Evolutionary conservation across 1,140 invertebrate genomes (phyloP).

Genomic region (Pseudomyrmex dendroicus): DNA sequence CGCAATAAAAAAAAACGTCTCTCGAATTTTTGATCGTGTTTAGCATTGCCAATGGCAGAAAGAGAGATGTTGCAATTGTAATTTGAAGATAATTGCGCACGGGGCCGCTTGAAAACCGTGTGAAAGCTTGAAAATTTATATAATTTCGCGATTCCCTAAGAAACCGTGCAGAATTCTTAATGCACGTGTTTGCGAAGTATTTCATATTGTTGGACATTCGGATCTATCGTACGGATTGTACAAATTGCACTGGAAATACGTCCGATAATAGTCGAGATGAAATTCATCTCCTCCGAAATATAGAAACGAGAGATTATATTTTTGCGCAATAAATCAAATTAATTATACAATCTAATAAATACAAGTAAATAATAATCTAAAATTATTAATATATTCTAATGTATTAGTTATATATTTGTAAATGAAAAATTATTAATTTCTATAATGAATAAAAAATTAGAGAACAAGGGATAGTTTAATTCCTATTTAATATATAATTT

Average conservation of each 20-base stretch:
- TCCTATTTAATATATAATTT: too few relatives aligned
- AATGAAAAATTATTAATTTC: too few relatives aligned
- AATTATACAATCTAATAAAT: too few relatives aligned
- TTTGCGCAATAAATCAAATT: not conserved
- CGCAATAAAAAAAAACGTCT: not conserved
- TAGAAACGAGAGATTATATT: not conserved
- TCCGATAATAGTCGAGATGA: not conserved
- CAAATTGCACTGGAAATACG: not conserved
- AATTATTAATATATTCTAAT: too few relatives aligned
- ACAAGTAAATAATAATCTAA: too few relatives aligned
- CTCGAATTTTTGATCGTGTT: not conserved
- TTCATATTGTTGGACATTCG: not conserved
- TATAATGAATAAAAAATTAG: too few relatives aligned
- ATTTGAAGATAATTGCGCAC: conserved; percentile 25
- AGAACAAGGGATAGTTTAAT: too few relatives aligned
- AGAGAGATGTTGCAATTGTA: not conserved
- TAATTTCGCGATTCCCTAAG: conserved; percentile 1
- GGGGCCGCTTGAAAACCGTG: conserved; percentile 6
- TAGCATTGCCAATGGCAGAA: not conserved
- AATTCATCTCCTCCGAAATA: not conserved
- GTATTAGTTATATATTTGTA: too few relatives aligned
- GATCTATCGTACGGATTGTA: conserved; percentile 13
- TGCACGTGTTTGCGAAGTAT: not conserved
- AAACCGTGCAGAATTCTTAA: not conserved
- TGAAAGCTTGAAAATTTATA: conserved; percentile 18